Percentiles rank a stretch among this genome's conserved stretches.
Conservation (phyloP, 2,888 invertebrate genomes). For the Volucella inanis region DNA sequence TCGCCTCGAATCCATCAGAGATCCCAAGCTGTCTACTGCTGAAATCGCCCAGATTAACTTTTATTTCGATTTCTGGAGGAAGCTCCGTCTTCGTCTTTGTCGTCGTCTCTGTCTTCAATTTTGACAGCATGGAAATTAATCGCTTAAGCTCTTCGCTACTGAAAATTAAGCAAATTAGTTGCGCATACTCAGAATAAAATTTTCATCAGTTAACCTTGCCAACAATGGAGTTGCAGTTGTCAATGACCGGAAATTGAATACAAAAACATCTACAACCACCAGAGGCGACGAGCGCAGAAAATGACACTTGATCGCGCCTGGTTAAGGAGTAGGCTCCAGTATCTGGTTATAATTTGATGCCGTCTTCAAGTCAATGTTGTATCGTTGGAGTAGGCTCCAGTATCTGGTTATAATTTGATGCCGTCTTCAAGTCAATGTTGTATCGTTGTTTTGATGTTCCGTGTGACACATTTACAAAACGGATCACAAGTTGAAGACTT, state of each 20-base stretch:
- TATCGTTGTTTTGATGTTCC: background rate
- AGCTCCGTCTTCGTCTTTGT: slow-evolving; percentile 9
- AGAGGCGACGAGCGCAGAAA: slow-evolving; percentile 5
- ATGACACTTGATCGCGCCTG: slow-evolving; percentile 36
- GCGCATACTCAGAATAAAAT: slow-evolving; percentile 66
- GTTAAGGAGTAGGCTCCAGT: slow-evolving; percentile 22
- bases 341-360: background rate
- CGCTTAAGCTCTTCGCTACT: slow-evolving; percentile 78
- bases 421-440: background rate
- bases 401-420: background rate
- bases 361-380: background rate
- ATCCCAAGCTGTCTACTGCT: slow-evolving; percentile 66
- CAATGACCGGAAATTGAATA: slow-evolving; percentile 66
- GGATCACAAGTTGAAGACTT: background rate
- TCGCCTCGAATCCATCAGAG: slow-evolving; percentile 68
- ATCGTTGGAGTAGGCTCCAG: too few relatives aligned
- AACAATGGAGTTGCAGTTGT: slow-evolving; percentile 40
- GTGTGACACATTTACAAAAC: slow-evolving; percentile 16
- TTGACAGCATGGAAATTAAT: slow-evolving; percentile 46
- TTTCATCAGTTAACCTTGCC: slow-evolving; percentile 51
- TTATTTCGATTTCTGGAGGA: slow-evolving; percentile 5
- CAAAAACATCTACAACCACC: slow-evolving; percentile 34
- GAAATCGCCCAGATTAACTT: slow-evolving; percentile 31
- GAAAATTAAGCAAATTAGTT: slow-evolving; percentile 80
- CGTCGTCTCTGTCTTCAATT: background rate